phyloP scores from a whole-genome alignment of 2,797 vertebrate species.

The Scomberomorus guttatus region DNA sequence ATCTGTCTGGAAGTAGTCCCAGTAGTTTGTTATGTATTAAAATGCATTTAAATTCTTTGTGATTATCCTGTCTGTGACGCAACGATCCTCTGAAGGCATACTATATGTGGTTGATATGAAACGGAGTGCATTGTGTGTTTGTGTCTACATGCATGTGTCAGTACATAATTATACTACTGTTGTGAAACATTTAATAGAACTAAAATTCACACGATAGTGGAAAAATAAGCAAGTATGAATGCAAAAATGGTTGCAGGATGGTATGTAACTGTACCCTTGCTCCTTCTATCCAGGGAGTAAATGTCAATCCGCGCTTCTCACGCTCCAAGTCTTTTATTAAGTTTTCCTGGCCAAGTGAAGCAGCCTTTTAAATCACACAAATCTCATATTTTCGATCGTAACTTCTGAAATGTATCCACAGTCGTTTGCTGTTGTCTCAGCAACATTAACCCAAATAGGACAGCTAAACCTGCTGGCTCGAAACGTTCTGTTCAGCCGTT shows the following conservation, averaged over 20 bases:
- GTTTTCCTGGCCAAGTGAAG: constrained; percentile 23
- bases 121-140: background rate
- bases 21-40: background rate
- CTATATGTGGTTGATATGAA: background rate
- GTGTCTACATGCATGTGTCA: background rate
- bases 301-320: constrained; percentile 9
- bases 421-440: constrained; percentile 20
- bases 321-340: constrained; percentile 24
- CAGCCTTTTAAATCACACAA: constrained; percentile 37
- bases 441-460: background rate
- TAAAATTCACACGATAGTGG: background rate
- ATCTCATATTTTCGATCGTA: constrained; percentile 22
- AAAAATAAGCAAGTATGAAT: background rate
- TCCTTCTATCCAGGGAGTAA: background rate
- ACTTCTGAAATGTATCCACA: constrained; percentile 36
- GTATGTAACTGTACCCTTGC: background rate
- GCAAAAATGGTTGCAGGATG: background rate
- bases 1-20: background rate
- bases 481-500: constrained; percentile 16
- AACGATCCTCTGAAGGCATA: background rate
- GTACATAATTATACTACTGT: background rate
- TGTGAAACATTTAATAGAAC: no score
- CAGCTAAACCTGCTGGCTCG: background rate
- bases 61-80: no score
- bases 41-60: background rate